Base-by-base conservation (phyloP, 2,113 vertebrate genomes). In the Perccottus glenii region DNA sequence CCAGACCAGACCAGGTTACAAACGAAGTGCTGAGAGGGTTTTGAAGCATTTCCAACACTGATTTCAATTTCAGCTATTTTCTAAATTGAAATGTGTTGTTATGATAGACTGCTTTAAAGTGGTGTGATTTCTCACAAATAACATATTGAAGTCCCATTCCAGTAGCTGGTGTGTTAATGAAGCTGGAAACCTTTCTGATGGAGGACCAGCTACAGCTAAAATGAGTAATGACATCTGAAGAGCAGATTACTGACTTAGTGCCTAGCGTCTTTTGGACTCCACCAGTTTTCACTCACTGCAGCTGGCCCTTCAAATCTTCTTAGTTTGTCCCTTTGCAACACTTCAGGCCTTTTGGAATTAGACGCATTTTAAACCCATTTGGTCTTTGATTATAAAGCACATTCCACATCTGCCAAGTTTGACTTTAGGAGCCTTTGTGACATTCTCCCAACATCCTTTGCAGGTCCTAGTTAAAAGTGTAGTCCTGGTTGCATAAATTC, bases 181-280 rank as follows among this genome's bases (percentile, higher is more conserved):
- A 0, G 0, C 47, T 44, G 35, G 53, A 33, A n/a, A 16, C 42
- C 47, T 55, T 44, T 52, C 42, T 64, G 19, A 14, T 35, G 4
- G 59, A 45, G 35, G 33, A 51, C 10, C 59, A 50, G 19, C 9
- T 16, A 42, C 14, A 53, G 38, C 60, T 52, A 16, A 71, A 67
- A 67, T 60, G 47, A 60, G 36, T 47, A 51, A 35, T 70, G 67
- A 42, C 49, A 53, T 45, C 66, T 36, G 9, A 38, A 46, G 51
- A 36, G 48, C 36, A 14, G 57, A 61, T 67, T 63, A 63, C 7
- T 55, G 47, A 19, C 15, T 72, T 46, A 45, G 59, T 46, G n/a
- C 14, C 55, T 16, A 44, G 7, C 53, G 42, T 42, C 9, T 50
- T 40, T 40, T 9, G 42, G 33, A 38, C 14, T 4, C 1, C 35